Evolutionary conservation across 2,888 invertebrate genomes (phyloP).

Genomic region (Mantis religiosa): DNA sequence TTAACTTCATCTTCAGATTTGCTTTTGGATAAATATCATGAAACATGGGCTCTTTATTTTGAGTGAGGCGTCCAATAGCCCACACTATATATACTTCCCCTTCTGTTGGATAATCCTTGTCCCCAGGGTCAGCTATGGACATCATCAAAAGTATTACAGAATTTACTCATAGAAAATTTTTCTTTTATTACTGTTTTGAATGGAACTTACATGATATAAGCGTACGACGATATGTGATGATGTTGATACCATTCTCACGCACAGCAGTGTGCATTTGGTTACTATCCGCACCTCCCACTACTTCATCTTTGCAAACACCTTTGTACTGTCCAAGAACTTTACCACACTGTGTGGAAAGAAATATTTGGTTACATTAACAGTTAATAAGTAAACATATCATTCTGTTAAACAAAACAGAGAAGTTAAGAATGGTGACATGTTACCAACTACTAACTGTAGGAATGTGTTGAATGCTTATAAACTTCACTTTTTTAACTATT

Average conservation of each 20-base stretch:
- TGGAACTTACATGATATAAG: constrained; percentile 64
- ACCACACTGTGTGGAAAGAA: constrained; percentile 59
- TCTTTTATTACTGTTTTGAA: not conserved
- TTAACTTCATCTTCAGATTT: constrained; percentile 63
- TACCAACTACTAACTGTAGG: not conserved
- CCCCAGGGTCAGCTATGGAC: constrained; percentile 66
- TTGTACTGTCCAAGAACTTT: constrained; percentile 80
- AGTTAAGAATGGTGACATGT: too few relatives aligned
- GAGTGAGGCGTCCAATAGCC: constrained; percentile 78
- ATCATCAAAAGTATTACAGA: not conserved
- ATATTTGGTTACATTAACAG: not conserved
- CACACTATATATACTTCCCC: constrained; percentile 65
- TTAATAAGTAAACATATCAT: not conserved
- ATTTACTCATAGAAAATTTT: not conserved
- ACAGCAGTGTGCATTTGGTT: constrained; percentile 73
- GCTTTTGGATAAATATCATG: constrained; percentile 75
- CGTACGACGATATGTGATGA: constrained; percentile 71
- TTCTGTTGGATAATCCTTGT: constrained; percentile 65
- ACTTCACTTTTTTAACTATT: too few relatives aligned
- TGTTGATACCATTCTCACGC: constrained; percentile 70
- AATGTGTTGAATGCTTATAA: not conserved
- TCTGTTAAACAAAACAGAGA: too few relatives aligned
- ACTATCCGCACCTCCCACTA: constrained; percentile 76
- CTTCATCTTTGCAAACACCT: constrained; percentile 81
- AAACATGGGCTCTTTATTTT: constrained; percentile 73